Conservation (phyloP, 2,113 vertebrate genomes). For the Rhinolophus sinicus region DNA sequence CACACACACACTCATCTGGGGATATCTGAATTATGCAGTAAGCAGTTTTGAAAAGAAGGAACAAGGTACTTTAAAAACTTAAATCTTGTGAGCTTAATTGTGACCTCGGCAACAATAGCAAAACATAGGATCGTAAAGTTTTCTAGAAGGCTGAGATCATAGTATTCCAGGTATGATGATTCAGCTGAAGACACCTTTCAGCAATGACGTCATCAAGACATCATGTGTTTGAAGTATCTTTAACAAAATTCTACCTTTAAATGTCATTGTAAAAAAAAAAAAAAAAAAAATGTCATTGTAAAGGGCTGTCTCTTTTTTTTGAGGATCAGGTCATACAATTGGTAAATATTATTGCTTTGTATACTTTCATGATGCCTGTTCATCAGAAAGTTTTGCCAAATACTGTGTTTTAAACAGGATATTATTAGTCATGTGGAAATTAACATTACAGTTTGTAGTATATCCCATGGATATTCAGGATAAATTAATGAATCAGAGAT, state of each 20-base stretch:
- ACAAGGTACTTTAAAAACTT: not conserved
- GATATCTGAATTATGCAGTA: not conserved
- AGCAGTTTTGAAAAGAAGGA: constrained; percentile 11
- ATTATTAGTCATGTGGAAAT: not conserved
- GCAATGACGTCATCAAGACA: not conserved
- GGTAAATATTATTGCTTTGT: constrained; percentile 33
- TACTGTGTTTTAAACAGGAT: not conserved
- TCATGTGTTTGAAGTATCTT: not conserved
- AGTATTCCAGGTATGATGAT: not conserved
- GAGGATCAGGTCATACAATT: not conserved
- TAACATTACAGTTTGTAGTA: not conserved
- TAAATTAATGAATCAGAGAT: not conserved
- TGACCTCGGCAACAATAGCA: not conserved
- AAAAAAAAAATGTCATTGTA: constrained; percentile 60
- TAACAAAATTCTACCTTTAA: constrained; percentile 59
- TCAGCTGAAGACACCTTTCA: not conserved
- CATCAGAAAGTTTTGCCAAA: not conserved
- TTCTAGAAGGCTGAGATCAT: not conserved
- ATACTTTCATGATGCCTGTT: constrained; percentile 44
- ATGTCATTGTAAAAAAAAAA: constrained; percentile 55
- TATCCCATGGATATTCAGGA: not conserved
- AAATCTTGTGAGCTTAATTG: constrained; percentile 57
- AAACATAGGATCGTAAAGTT: not conserved
- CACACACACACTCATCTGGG: not conserved
- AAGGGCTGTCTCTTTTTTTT: constrained; percentile 2